Evolutionary conservation across 2,113 vertebrate species (phyloP), one percentile per base, ranked within the genome.

Genomic region (Xenopus laevis): DNA sequence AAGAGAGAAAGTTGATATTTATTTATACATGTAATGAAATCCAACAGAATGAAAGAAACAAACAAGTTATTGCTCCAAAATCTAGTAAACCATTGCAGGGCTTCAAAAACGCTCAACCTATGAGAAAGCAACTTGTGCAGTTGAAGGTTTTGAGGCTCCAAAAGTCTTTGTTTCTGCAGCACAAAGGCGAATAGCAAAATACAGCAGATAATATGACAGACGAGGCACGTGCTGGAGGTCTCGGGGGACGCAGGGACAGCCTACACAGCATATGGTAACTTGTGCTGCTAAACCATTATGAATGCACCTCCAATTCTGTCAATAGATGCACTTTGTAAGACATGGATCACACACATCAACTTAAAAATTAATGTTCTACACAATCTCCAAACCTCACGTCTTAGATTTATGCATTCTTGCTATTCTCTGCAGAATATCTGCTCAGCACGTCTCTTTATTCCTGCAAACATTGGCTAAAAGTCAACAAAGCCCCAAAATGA

Each of bases 251-350:
- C 74, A 21, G 60, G 18, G 60, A 45, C 60, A 64, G 67, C 59
- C 67, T 23, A 46, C 47, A 64, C 67, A 77, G 66, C 74, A 77
- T 77, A 77, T 77, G 74, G 74, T 47, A 64, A 45, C 55, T 16
- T 64, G 60, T 55, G 33, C 47, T 61, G 53, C 27, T 57, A 13
- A 70, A 64, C 74, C 69, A 77, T 77, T 77, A 76, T 15, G 64
- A 69, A 70, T 69, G 67, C 47, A 70, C 62, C 47, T 70, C 74
- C 44, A 77, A 55, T 70, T 70, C 74, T 68, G 67, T 70, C 50
- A 64, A 57, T 64, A 57, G 74, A 33, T 45, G 27, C 11, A 58
- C 33, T 64, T 77, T 57, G 13, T 21, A 62, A 60, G 27, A 10
- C 33, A 50, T 13, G 66, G 47, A 57, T 57, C 21, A 55, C 17